Base-by-base conservation (phyloP, 1,140 invertebrate species). In the Drosophila watanabei region DNA sequence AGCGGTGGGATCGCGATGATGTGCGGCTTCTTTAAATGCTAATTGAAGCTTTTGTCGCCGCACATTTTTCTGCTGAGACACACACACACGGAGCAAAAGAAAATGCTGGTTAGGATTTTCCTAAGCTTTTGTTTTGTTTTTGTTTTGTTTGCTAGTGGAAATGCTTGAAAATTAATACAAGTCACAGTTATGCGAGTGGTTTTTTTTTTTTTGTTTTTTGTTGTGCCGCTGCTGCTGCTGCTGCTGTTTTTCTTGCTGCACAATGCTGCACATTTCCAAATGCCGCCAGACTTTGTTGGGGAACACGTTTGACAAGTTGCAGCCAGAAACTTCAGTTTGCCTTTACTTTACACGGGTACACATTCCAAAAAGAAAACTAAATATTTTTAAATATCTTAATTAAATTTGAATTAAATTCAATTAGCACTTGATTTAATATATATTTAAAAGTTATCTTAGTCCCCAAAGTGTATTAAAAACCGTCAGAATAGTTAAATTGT, bases 301-400 rank as follows among this genome's bases (percentile, higher is more conserved):
- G 80, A 90, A 90, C 86, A 90, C 82, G 86, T 90, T 90, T 90
- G 86, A 90, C 86, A 90, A 90, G 82, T 90, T 85, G 81, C 80
- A 81, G 69, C 65, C 51, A 62, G 64, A 68, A 86, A 78, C 70
- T 65, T 65, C 48, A 54, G 79, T 66, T 70, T 73, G 35, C 75
- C 35, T 68, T 68, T 51, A 68, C 63, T 68, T 66, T 45, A 45
- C 39, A 28, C 16, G 6, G 18, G 7, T 66, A n/a, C 63, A 66
- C 58, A 18, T 24, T 39, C 14, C 54, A 57, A 28, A 45, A 24
- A 24, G n/a, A 24, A 60, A 28, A 9, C 59, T 20, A 37, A 24
- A 11, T 28, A 35, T 14, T 8, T 9, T 28, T 18, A 1, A 1
- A 20, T 0, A 13, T 57, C 5, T 28, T n/a, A 14, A 33, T 2